Percentiles rank a stretch among this genome's conserved stretches.
These are phyloP conservation scores for Amphiprion percula DNA, from an alignment of 2,113 vertebrate genomes.

Conservation along the genomic window DNA sequence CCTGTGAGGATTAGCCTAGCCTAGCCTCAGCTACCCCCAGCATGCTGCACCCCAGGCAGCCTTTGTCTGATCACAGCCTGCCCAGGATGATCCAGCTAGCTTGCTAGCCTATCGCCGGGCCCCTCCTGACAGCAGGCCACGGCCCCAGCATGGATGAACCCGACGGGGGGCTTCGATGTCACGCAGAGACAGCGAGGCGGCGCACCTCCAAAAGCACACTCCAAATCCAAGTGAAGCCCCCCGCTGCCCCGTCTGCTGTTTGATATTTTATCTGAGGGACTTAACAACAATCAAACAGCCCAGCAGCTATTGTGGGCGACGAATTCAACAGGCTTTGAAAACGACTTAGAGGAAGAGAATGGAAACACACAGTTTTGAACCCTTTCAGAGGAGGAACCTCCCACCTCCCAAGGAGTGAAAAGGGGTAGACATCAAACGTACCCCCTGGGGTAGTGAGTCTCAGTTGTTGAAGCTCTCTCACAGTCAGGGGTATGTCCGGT, in stretches of 20 bases:
- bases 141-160: constrained; percentile 67
- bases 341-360: constrained; percentile 73
- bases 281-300: constrained; percentile 78
- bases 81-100: constrained; percentile 70
- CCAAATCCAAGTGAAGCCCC: constrained; percentile 44
- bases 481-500: constrained; percentile 78
- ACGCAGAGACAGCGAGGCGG: constrained; percentile 49
- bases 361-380: constrained; percentile 68
- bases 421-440: constrained; percentile 78
- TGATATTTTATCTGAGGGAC: constrained; percentile 82
- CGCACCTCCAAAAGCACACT: constrained; percentile 56
- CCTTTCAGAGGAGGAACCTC: constrained; percentile 65
- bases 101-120: constrained; percentile 36
- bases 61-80: constrained; percentile 80
- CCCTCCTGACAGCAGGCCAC: constrained; percentile 40
- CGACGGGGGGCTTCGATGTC: constrained; percentile 72
- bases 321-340: constrained; percentile 77
- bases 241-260: constrained; percentile 55
- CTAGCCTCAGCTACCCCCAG: constrained; percentile 45
- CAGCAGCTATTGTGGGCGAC: constrained; percentile 70
- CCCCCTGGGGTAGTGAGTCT: constrained; percentile 74
- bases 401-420: constrained; percentile 65
- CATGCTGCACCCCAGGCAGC: constrained; percentile 67
- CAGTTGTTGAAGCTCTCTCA: constrained; percentile 70
- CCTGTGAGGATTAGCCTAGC: constrained; percentile 49